phyloP scores from a whole-genome alignment of 1,140 invertebrate genomes.

The Wasmannia auropunctata region DNA sequence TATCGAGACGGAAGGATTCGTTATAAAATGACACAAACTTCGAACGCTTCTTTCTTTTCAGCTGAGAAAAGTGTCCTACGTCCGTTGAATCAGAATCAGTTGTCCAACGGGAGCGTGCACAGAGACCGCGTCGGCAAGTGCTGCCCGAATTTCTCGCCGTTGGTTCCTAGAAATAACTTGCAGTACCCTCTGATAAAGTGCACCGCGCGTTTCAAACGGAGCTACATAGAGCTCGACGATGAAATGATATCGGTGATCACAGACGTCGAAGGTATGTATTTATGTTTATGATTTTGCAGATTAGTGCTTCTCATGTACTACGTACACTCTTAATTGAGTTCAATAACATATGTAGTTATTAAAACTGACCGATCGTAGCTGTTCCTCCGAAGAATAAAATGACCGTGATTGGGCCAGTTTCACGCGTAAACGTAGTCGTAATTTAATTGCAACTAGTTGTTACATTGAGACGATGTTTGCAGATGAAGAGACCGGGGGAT shows the following conservation, averaged over 20 bases:
- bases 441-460: background rate
- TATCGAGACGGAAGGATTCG: background rate
- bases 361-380: too few relatives aligned
- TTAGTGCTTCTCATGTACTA: too few relatives aligned
- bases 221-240: conserved; percentile 87
- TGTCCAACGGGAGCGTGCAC: conserved; percentile 77
- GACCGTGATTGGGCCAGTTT: too few relatives aligned
- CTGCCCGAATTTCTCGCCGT: conserved; percentile 77
- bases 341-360: too few relatives aligned
- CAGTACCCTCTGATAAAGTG: conserved; percentile 85
- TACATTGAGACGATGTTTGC: conserved; percentile 65
- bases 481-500: conserved; percentile 88
- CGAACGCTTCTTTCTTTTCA: conserved; percentile 62
- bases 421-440: too few relatives aligned
- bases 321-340: too few relatives aligned
- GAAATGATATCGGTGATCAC: conserved; percentile 88
- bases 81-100: conserved; percentile 83
- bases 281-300: background rate
- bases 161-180: conserved; percentile 80
- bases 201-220: conserved; percentile 86
- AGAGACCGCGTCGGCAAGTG: conserved; percentile 80
- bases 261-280: conserved; percentile 86
- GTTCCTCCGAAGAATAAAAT: too few relatives aligned
- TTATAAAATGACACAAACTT: background rate
- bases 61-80: conserved; percentile 82